These are phyloP conservation scores for Phalacrocorax carbo DNA, from an alignment of 2,113 vertebrate species.

Conservation along the genomic window DNA sequence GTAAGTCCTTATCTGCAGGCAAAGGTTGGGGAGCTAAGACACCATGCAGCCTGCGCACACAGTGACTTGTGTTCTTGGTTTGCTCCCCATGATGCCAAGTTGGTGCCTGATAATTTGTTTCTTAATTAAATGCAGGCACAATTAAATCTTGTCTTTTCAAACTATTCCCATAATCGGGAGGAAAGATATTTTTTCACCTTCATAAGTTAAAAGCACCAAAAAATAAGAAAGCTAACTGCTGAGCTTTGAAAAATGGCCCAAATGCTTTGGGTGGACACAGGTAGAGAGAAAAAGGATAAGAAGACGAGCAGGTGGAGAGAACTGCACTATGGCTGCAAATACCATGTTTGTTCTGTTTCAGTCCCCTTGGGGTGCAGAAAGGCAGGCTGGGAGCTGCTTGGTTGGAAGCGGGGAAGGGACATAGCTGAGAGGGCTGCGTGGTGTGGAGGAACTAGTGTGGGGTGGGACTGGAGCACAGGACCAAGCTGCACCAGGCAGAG, in stretches of 20 bases:
- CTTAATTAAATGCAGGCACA: not conserved
- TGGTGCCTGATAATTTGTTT: not conserved
- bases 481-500: not conserved
- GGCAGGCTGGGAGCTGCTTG: not conserved
- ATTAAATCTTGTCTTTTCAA: not conserved
- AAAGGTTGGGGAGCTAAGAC: not conserved
- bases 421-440: not conserved
- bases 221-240: not conserved
- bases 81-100: not conserved
- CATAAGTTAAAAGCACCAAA: not conserved
- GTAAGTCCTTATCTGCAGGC: not conserved
- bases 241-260: not conserved
- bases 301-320: not conserved
- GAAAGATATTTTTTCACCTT: not conserved
- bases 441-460: not conserved
- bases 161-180: not conserved
- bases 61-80: not conserved
- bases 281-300: not conserved
- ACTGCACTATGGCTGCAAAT: fast-evolving
- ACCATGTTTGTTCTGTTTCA: fast-evolving
- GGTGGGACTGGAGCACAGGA: not conserved
- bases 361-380: not conserved
- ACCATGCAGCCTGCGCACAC: too few relatives aligned
- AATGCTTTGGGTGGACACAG: not conserved
- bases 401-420: not conserved